Evolutionary conservation across 2,888 invertebrate genomes (phyloP), one percentile per base, ranked within the genome.

Genomic region (Synergus laeviventris): DNA sequence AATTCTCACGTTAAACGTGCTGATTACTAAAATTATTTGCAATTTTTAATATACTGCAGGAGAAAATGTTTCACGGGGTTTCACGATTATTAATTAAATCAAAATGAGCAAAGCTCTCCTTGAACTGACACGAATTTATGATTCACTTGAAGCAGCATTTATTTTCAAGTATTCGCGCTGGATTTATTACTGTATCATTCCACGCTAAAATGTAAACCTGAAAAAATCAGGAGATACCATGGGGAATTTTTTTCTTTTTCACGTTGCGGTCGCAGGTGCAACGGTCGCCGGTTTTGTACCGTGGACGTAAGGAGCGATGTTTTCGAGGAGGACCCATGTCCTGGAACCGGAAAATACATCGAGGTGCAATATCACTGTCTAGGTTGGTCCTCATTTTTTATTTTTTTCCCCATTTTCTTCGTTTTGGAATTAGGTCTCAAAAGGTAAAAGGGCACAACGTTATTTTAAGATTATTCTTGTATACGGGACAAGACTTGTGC

Each of bases 291-390:
- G 78, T 88, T 87, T 84, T 89, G 89, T 83, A 81, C 84, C 81
- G 85, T 89, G 88, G 87, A 88, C 79, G 89, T 89, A 81, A 85
- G 85, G 86, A 89, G 86, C 86, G 84, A 86, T 81, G 86, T 88
- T 85, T 89, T 94, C 93, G 94, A 90, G 84, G 92, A 90, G 84
- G 92, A 94, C 87, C 93, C 93, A 80, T 94, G 94, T 90, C 92
- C 93, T 80, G 92, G 92, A 81, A 93, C 93, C 81, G 90, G 90
- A 85, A 94, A 94, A 91, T 94, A 94, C 91, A 90, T 94, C 86
- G 93, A 93, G 90, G 93, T 91, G 82, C 93, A 93, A 79, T 94
- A 92, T 91, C 87, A 88, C 83, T 94, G 93, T 87, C 88, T 89
- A 88, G 90, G 90, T 89, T 88, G 86, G 90, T 89, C 87, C 38